Evolutionary conservation across 2,113 vertebrate genomes (phyloP), one percentile per base, ranked within the genome.

Genomic region (Chloroceryle aenea): DNA sequence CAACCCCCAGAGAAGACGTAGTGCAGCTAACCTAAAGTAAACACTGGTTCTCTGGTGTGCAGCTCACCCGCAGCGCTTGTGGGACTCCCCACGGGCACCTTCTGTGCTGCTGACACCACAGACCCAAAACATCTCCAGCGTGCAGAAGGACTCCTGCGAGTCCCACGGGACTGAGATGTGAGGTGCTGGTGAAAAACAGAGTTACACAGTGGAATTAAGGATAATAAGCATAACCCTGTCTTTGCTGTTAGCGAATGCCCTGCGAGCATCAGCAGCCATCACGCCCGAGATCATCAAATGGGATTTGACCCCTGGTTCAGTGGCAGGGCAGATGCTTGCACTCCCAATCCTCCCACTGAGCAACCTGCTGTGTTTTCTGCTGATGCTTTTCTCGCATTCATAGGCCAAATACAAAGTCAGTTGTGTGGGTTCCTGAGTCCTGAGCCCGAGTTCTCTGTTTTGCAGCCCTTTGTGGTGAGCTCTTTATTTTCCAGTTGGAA

Each of bases 401-500:
- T 14, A 47, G 47, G 56, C 18, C 78, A 95, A 89, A 69, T n/a
- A 32, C 34, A 45, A 93, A 76, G 38, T 61, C 47, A 74, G n/a
- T 45, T 75, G 68, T 78, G 34, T 56, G 48, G 19, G 10, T 91
- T 93, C 61, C 68, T 68, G 64, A 30, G n/a, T n/a, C n/a, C 38
- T 87, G 80, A 86, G 73, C 77, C 4, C 14, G 89, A 55, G 19
- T 72, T 95, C 14, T 77, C 73, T 85, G 11, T 64, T 91, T 78
- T 92, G 34, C 42, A 74, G 34, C 27, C 43, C 86, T 89, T 84
- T 87, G 42, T 78, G 47, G 34, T 47, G 47, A 42, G 34, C 29
- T 92, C 14, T 84, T 86, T 69, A 32, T 75, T 91, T 93, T 76
- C n/a, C 62, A 91, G 43, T 55, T 36, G 92, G 43, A 93, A 90